phyloP scores from a whole-genome alignment of 2,888 invertebrate genomes.

The Merodon equestris region DNA sequence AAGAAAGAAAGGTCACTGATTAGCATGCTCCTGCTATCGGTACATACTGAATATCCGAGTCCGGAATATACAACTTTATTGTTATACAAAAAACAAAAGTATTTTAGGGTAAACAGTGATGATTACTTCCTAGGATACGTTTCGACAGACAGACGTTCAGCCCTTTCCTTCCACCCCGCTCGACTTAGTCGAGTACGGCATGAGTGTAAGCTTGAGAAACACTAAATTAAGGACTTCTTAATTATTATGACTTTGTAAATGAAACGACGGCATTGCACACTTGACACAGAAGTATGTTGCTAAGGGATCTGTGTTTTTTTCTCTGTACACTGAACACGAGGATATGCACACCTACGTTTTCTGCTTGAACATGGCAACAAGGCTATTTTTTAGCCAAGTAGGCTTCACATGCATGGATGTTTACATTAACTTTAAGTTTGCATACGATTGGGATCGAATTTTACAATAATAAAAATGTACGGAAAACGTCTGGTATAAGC shows the following conservation, averaged over 20 bases:
- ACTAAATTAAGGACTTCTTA: conserved; percentile 51
- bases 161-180: conserved; percentile 16
- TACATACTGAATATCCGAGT: no score
- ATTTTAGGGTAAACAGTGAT: conserved; percentile 26
- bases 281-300: conserved; percentile 46
- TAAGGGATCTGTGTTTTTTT: no score
- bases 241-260: conserved; percentile 65
- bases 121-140: conserved; percentile 47
- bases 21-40: conserved; percentile 8
- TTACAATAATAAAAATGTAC: no score
- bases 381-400: not conserved
- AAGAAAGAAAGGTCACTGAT: conserved; percentile 48
- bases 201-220: conserved; percentile 34
- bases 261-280: conserved; percentile 60
- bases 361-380: no score
- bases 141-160: conserved; percentile 26
- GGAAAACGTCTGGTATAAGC: no score
- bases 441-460: no score
- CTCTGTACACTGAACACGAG: no score
- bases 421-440: no score
- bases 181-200: conserved; percentile 34
- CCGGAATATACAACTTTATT: conserved; percentile 1
- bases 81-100: not conserved
- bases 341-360: not conserved
- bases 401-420: no score